Conservation (phyloP, 2,888 invertebrate genomes). For the Brachycybe producta region DNA sequence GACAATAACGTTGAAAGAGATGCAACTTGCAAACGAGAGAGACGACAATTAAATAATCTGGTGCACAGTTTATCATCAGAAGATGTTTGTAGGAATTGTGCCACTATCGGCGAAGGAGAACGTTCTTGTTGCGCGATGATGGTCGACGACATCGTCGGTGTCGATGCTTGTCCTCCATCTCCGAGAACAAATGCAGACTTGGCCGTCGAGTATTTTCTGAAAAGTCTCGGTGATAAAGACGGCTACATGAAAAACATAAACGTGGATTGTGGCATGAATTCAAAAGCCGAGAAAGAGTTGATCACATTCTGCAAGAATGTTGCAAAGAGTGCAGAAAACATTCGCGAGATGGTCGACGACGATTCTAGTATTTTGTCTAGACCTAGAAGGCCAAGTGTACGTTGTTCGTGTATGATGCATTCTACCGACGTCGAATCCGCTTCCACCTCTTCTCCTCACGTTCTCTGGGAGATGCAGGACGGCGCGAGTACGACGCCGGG, state of each 20-base stretch:
- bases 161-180: background rate
- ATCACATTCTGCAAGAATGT: slow-evolving; percentile 25
- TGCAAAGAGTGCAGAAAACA: slow-evolving; percentile 17
- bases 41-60: too few species aligned
- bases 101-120: background rate
- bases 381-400: background rate
- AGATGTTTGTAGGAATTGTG: background rate
- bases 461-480: slow-evolving; percentile 11
- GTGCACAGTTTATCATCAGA: background rate
- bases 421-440: background rate
- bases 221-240: slow-evolving; percentile 39
- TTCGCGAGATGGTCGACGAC: slow-evolving; percentile 1
- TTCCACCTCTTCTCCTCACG: slow-evolving; percentile 9
- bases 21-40: too few species aligned
- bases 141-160: background rate
- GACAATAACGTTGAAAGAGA: slow-evolving; percentile 4
- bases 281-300: slow-evolving; percentile 22
- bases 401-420: slow-evolving; percentile 6
- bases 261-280: slow-evolving; percentile 13
- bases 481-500: slow-evolving; percentile 22
- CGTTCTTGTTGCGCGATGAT: background rate
- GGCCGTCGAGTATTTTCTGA: slow-evolving; percentile 42
- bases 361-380: background rate
- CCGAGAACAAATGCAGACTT: slow-evolving; percentile 30
- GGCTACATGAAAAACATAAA: slow-evolving; percentile 16